These are phyloP conservation scores for Staurois parvus DNA, from an alignment of 2,797 vertebrate species.

Conservation along the genomic window DNA sequence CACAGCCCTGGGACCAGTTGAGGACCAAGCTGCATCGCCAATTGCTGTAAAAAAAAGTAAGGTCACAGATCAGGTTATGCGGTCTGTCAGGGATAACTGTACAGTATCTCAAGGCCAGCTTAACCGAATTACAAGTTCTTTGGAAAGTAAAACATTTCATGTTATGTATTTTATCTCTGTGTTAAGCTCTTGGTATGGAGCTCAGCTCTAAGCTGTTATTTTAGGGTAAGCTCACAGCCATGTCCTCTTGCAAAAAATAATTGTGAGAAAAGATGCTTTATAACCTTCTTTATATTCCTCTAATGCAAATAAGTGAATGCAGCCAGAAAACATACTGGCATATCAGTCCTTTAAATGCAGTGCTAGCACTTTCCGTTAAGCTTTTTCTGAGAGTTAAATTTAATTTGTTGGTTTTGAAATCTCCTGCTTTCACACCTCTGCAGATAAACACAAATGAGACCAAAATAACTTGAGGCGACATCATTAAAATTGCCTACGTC, in stretches of 20 bases:
- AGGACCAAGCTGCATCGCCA: too few species aligned
- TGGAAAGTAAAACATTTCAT: too few species aligned
- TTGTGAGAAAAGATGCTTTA: neutral
- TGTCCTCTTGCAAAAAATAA: neutral
- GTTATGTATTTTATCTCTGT: too few species aligned
- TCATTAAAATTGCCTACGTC: slow-evolving; percentile 39
- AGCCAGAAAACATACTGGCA: neutral
- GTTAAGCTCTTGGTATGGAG: too few species aligned
- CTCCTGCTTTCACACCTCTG: slow-evolving; percentile 39
- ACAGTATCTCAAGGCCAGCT: too few species aligned
- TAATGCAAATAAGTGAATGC: neutral
- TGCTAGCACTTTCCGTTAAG: neutral
- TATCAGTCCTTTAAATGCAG: neutral
- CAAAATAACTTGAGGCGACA: slow-evolving; percentile 41
- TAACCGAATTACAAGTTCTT: too few species aligned
- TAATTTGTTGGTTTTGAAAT: slow-evolving; percentile 42
- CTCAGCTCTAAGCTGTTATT: too few species aligned
- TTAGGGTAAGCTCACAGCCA: too few species aligned
- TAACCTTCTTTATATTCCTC: neutral
- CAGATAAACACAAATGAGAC: slow-evolving; percentile 52
- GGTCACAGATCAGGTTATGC: too few species aligned
- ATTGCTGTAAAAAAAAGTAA: too few species aligned
- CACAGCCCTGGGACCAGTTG: too few species aligned
- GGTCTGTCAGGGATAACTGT: too few species aligned
- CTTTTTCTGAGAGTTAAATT: slow-evolving; percentile 19